A percentile compares a stretch with the other conserved stretches of the same genome.
These are phyloP conservation scores for Xenopus tropicalis DNA, from an alignment of 2,113 vertebrate genomes.

Conservation along the genomic window DNA sequence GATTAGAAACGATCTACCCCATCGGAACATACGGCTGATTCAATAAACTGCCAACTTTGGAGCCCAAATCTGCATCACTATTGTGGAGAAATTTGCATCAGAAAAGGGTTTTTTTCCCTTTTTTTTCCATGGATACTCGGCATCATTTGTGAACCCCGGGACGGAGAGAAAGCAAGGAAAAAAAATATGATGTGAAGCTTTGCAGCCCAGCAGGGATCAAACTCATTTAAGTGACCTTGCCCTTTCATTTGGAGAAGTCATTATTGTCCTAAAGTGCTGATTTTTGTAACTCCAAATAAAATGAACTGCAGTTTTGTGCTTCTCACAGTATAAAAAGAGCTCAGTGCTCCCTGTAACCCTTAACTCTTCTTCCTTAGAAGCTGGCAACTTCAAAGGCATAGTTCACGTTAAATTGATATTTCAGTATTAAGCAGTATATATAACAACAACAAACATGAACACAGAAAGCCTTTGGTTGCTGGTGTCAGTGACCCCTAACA, in stretches of 20 bases:
- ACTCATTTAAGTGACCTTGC: background rate
- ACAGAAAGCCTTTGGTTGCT: too few species aligned
- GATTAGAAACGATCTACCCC: slow-evolving; percentile 50
- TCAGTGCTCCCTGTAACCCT: too few species aligned
- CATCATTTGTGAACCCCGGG: background rate
- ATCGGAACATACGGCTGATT: slow-evolving; percentile 37
- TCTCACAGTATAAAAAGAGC: too few species aligned
- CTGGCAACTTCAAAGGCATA: too few species aligned
- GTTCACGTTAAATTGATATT: too few species aligned
- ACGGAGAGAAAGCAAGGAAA: background rate
- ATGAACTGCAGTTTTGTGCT: too few species aligned
- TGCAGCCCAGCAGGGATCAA: background rate
- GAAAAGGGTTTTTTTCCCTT: background rate
- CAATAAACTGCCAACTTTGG: slow-evolving; percentile 17
- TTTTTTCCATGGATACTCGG: background rate
- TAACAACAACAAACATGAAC: too few species aligned
- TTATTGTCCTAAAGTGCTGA: background rate
- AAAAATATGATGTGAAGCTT: background rate
- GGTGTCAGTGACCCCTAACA: too few species aligned
- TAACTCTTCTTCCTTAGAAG: too few species aligned
- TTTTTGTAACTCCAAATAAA: background rate
- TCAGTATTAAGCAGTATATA: too few species aligned
- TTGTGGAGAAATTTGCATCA: slow-evolving; percentile 14
- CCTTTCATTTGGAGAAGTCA: background rate
- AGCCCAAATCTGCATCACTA: slow-evolving; percentile 16